Base-by-base conservation (phyloP, 2,113 vertebrate species). In the Solea solea region DNA sequence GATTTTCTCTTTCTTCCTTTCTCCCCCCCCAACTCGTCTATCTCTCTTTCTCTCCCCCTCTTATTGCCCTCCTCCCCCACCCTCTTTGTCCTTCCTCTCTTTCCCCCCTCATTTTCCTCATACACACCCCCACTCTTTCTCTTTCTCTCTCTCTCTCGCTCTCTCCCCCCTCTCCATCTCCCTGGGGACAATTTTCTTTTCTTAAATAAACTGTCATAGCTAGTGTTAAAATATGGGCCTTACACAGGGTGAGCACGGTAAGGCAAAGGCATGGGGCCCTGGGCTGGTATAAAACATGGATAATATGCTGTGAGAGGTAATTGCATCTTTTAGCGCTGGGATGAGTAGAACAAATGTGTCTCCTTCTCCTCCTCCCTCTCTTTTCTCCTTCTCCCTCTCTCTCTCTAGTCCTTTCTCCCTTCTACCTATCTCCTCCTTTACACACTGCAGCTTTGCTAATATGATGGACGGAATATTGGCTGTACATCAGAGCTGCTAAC, bases 151-250 rank as follows among this genome's bases (percentile, higher is more conserved):
- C 75, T 60, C 84, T 34, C 84, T 62, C 77, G 27, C 76, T 45
- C 82, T 78, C 82, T 86, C 83, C 0, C 12, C 12, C 12, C 12
- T 14, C 12, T 14, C 14, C 76, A 93, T 95, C 94, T 95, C 96
- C 96, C 94, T 93, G 93, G 94, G 97, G 96, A 98, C 98, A 99
- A 98, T 99, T 98, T 99, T 98, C 97, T 97, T 98, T 98, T 97
- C 97, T 98, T 98, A 99, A 99, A 99, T 98, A 99, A 98, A 98
- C 97, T 99, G 98, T 99, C 98, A 99, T 95, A 84, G 95, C 95
- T 95, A 95, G 96, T 96, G 94, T 96, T 99, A 98, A 99, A 98
- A 97, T 98, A 99, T 99, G 95, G 95, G 96, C 95, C 93, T 93
- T 94, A 85, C 93, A 95, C 91, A 91, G 95, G 93, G 95, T 64